These are phyloP conservation scores for Acropora tenuis DNA, from an alignment of 64 coral and sea anemone species.

Conservation along the genomic window DNA sequence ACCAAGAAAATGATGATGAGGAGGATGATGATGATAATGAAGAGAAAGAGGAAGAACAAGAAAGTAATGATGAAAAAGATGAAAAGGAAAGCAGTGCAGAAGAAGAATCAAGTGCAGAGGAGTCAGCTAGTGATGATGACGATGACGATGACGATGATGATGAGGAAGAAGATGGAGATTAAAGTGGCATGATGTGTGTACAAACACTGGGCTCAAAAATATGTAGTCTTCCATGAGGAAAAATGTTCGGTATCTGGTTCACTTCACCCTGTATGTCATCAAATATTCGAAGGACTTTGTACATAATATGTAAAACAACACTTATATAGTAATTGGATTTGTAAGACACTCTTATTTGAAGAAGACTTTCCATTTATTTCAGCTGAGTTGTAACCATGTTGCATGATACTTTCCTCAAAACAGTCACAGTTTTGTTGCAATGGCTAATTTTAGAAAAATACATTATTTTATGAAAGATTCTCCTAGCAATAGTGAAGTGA, in stretches of 20 bases:
- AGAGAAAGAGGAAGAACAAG: not conserved
- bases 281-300: not conserved
- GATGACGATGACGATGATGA: not conserved
- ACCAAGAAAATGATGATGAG: conserved; percentile 45
- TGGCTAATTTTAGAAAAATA: no score
- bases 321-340: no score
- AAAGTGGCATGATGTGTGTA: not conserved
- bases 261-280: not conserved
- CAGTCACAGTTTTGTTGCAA: no score
- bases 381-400: no score
- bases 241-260: not conserved
- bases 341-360: no score
- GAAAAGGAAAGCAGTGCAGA: not conserved
- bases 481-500: no score
- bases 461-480: no score
- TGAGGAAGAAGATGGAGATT: not conserved
- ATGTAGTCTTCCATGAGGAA: not conserved
- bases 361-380: no score
- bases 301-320: not conserved
- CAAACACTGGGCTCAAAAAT: not conserved
- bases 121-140: not conserved
- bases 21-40: conserved; percentile 63
- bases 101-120: not conserved
- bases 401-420: no score
- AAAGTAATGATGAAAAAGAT: not conserved